These are phyloP conservation scores for Sinocyclocheilus rhinocerous DNA, from an alignment of 2,113 vertebrate species.

Conservation along the genomic window DNA sequence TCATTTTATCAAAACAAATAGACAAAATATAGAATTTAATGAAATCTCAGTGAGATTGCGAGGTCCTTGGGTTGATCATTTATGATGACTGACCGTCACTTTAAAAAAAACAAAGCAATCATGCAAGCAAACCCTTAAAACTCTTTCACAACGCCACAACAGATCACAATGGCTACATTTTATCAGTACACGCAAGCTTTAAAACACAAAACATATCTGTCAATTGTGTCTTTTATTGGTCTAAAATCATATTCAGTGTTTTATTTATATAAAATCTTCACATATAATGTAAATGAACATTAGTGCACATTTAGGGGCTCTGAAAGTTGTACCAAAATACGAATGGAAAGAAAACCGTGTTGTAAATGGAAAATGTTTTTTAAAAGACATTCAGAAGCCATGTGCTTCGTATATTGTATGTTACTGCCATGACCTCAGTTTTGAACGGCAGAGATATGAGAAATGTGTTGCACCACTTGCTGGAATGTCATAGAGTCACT, in stretches of 20 bases:
- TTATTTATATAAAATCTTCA: constrained; percentile 1
- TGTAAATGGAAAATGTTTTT: not conserved
- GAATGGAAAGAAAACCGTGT: not conserved
- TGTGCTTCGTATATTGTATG: not conserved
- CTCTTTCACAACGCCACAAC: constrained; percentile 39
- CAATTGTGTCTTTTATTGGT: not conserved
- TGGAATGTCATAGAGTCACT: constrained; percentile 46
- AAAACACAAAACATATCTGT: constrained; percentile 51
- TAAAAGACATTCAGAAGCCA: constrained; percentile 4
- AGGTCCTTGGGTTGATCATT: constrained; percentile 36
- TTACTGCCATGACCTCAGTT: not conserved
- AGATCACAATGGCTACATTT: constrained; percentile 55
- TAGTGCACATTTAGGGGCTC: constrained; percentile 14
- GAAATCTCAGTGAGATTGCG: constrained; percentile 39
- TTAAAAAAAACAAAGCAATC: constrained; percentile 42
- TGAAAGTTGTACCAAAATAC: not conserved
- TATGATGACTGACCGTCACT: constrained; percentile 45
- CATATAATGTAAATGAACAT: not conserved
- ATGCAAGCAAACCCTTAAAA: constrained; percentile 48
- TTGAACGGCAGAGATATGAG: constrained; percentile 1
- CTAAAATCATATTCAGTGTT: not conserved
- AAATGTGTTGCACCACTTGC: not conserved
- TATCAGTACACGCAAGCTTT: constrained; percentile 53
- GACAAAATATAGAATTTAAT: constrained; percentile 55
- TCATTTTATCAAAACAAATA: constrained; percentile 59